These are phyloP conservation scores for Neotragus pygmaeus DNA, from an alignment of 2,113 vertebrate species.

Conservation along the genomic window DNA sequence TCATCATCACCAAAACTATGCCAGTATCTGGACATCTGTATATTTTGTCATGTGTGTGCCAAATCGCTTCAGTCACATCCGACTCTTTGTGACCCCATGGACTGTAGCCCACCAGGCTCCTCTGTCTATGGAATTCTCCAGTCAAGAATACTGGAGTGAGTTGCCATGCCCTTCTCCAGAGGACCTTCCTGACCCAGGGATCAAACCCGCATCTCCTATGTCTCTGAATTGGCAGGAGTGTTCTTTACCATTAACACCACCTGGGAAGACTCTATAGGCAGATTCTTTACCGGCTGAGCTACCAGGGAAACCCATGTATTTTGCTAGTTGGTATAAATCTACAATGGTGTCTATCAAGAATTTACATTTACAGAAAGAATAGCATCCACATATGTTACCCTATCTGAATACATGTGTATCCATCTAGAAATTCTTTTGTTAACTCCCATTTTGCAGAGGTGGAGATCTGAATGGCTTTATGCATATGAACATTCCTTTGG, in stretches of 20 bases:
- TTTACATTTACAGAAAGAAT: constrained; percentile 3
- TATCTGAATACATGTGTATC: not conserved
- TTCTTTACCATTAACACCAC: not conserved
- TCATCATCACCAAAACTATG: not conserved
- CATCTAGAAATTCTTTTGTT: not conserved
- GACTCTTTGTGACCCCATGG: not conserved
- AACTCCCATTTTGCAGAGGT: not conserved
- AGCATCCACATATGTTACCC: not conserved
- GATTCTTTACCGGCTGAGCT: not conserved
- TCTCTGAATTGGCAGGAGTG: not conserved
- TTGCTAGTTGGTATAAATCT: constrained; percentile 3
- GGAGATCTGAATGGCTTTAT: not conserved
- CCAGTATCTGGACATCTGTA: constrained; percentile 27
- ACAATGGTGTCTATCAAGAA: not conserved
- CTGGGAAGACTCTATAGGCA: not conserved
- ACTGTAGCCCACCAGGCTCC: not conserved
- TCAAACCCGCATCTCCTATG: not conserved
- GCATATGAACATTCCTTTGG: not conserved
- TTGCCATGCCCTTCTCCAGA: not conserved
- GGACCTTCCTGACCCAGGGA: not conserved
- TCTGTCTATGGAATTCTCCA: not conserved
- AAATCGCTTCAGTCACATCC: not conserved
- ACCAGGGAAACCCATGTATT: not conserved
- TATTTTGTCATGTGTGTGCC: not conserved
- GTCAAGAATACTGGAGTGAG: not conserved